Base-by-base conservation (phyloP, 2,888 invertebrate species). In the Drosophila testacea region DNA sequence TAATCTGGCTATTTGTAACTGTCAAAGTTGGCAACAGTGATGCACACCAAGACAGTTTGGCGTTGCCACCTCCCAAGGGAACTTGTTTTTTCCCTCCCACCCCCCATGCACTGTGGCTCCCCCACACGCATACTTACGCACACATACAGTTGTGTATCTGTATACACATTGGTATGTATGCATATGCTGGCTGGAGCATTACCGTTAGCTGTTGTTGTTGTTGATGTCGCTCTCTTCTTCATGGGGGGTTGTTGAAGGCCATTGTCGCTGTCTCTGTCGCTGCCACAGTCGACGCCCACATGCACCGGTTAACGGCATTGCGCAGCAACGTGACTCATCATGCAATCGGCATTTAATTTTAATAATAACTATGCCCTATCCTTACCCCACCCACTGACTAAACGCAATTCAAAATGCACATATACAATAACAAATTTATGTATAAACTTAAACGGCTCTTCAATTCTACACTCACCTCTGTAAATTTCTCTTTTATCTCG, bases 401-500 rank as follows among this genome's bases (percentile, higher is more conserved):
- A 66, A n/a, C 22, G 55, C 52, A 38, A 34, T 28, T 11, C 30
- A 50, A 34, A 28, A 69, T 74, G 41, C 56, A 57, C 48, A 47
- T 64, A 66, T 62, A 60, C 52, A 42, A 51, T 7, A 11, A 54
- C 32, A 50, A 56, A 38, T 46, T 38, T 27, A 6, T 50, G 1
- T 10, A 9, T 28, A 30, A 73, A 44, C 51, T 42, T 60, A 65
- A 76, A 27, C 16, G n/a, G 16, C 39, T 44, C 13, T 75, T 11
- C 42, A 28, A 61, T 67, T 71, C 61, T 60, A 36, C 73, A 93
- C 94, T 94, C 94, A 96, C 96, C 94, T 95, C 94, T 85, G 94
- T 94, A 91, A 96, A 96, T 91, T 96, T 95, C 93, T 96, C 96
- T 90, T 94, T 94, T 89, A 96, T 95, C 93, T 96, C 96, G 73